Evolutionary conservation across 2,113 vertebrate genomes (phyloP).

Genomic region (Sarotherodon lohbergeri): DNA sequence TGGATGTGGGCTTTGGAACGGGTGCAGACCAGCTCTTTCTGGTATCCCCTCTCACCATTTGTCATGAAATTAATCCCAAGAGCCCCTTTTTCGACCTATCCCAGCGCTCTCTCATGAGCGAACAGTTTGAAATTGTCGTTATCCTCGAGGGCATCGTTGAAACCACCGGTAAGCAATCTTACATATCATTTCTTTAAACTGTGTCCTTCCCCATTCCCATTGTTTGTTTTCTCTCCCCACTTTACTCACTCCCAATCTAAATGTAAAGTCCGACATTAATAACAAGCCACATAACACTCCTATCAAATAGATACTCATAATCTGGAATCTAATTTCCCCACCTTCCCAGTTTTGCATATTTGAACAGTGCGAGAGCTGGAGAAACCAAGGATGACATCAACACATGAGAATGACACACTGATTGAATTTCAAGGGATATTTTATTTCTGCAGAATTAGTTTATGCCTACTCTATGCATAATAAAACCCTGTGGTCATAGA

Average conservation of each 20-base stretch:
- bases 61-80: constrained; percentile 85
- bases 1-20: constrained; percentile 87
- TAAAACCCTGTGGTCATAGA: constrained; percentile 38
- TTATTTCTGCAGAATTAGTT: constrained; percentile 43
- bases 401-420: constrained; percentile 13
- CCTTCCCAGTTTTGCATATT: neutral
- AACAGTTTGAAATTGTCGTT: constrained; percentile 88
- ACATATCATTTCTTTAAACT: neutral
- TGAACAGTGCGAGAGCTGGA: neutral
- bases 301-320: neutral
- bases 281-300: neutral
- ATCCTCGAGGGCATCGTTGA: constrained; percentile 90
- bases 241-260: constrained; percentile 3
- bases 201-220: neutral
- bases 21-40: constrained; percentile 88
- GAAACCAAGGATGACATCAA: neutral
- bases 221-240: neutral
- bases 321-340: constrained; percentile 4
- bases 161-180: constrained; percentile 77
- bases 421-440: constrained; percentile 58
- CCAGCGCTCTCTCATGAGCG: constrained; percentile 81
- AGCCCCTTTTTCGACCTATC: constrained; percentile 87
- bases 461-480: constrained; percentile 47
- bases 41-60: constrained; percentile 88
- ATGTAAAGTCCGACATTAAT: constrained; percentile 26